Conservation (phyloP, 2,888 invertebrate species). For the Plebejus argus region DNA sequence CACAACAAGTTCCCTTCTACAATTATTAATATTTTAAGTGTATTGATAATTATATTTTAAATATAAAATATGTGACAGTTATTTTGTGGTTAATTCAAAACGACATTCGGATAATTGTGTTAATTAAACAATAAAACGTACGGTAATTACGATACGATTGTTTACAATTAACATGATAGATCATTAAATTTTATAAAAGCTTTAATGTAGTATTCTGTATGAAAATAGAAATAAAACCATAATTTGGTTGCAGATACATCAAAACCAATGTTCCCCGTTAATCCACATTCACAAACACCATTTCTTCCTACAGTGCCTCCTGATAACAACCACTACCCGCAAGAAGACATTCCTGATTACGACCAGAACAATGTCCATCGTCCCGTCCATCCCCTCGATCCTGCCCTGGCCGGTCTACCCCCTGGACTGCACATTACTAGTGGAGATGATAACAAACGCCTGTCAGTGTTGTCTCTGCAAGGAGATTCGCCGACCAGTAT, state of each 20-base stretch:
- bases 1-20: too few relatives aligned
- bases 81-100: too few relatives aligned
- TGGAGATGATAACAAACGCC: conserved; percentile 67
- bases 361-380: conserved; percentile 65
- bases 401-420: conserved; percentile 51
- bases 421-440: conserved; percentile 57
- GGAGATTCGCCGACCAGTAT: conserved; percentile 90
- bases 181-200: too few relatives aligned
- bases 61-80: too few relatives aligned
- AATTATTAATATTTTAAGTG: too few relatives aligned
- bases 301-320: conserved; percentile 76
- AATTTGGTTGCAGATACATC: conserved; percentile 54
- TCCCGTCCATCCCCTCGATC: conserved; percentile 52
- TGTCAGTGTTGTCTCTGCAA: conserved; percentile 83
- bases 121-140: too few relatives aligned
- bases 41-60: too few relatives aligned
- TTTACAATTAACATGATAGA: background rate
- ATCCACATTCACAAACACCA: conserved; percentile 49
- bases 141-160: background rate
- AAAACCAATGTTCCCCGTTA: conserved; percentile 48
- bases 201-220: background rate
- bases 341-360: conserved; percentile 61
- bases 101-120: too few relatives aligned
- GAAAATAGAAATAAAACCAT: background rate
- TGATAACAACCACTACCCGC: conserved; percentile 60